Conservation (phyloP, 2,888 invertebrate genomes). For the Phyllotreta striolata region DNA sequence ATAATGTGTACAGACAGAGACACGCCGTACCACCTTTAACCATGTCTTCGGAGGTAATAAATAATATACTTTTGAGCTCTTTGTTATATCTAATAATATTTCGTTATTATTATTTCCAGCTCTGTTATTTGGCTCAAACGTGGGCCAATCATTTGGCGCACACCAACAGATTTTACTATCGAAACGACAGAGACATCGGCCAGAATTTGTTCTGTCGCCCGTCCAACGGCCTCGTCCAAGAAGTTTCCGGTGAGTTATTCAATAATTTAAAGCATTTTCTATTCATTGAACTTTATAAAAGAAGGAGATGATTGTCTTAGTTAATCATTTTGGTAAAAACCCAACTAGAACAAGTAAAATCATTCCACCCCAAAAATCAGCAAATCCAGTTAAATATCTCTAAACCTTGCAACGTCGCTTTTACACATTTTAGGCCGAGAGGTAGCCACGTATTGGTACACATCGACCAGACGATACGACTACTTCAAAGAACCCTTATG, state of each 20-base stretch:
- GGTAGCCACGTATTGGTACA: constrained; percentile 84
- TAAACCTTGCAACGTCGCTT: neutral
- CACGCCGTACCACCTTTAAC: constrained; percentile 77
- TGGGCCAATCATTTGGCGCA: constrained; percentile 90
- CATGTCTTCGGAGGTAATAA: constrained; percentile 76
- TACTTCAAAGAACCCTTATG: constrained; percentile 77
- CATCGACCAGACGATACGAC: constrained; percentile 78
- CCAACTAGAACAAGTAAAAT: too few relatives aligned
- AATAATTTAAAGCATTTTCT: constrained; percentile 6
- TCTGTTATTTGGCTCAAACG: constrained; percentile 82
- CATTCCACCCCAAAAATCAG: neutral
- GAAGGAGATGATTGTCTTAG: too few relatives aligned
- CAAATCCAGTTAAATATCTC: too few relatives aligned
- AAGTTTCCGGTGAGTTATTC: constrained; percentile 68
- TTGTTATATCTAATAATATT: too few relatives aligned
- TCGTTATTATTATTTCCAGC: too few relatives aligned
- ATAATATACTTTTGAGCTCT: constrained; percentile 3
- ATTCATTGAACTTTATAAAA: neutral
- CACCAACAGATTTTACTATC: constrained; percentile 79
- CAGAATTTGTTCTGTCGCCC: constrained; percentile 82
- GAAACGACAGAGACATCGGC: constrained; percentile 79
- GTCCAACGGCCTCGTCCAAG: constrained; percentile 71
- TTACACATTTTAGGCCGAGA: constrained; percentile 71
- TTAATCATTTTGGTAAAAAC: too few relatives aligned
- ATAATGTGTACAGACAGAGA: constrained; percentile 81